Evolutionary conservation across 2,113 vertebrate genomes (phyloP), one percentile per base, ranked within the genome.

Genomic region (Brachionichthys hirsutus): DNA sequence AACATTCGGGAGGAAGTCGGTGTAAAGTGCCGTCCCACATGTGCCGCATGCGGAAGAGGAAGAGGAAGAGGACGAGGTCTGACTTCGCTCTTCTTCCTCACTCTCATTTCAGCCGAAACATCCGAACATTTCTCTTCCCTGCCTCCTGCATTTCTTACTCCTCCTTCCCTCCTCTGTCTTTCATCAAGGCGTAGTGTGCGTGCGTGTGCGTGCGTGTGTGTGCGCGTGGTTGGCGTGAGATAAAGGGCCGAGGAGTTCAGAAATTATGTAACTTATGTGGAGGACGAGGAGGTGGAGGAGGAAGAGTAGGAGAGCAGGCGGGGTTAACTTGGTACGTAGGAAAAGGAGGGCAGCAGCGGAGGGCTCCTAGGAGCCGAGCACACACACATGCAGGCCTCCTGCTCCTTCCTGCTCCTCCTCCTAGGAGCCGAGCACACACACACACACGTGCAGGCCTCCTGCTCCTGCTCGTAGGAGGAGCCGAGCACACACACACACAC

Each of bases 231-330:
- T 69, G 75, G 81, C 77, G 81, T 85, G 81, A 80, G 87, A 88
- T 84, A 85, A 83, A 88, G 81, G 81, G 85, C 83, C 85, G 85
- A 85, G 82, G 80, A 85, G 86, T 88, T 87, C 78, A 86, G 44
- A 56, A n/a, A 74, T 90, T 89, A 90, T 84, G 63, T 89, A 90
- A 90, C 70, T 64, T 65, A 35, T 84, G 89, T 89, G 87, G 89
- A 88, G 89, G 89, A 77, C 81, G 87, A 87, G 82, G 82, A 88
- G 80, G 73, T 84, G 86, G 80, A 81, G 86, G 80, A 81, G 83
- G 82, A 83, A 74, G 82, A 87, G 82, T 79, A 87, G 82, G 73
- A 78, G 75, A 85, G 77, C 84, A 80, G 77, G 78, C 70, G 67
- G 77, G 87, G 87, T 85, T 73, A 80, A n/a, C n/a, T n/a, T n/a